Evolutionary conservation across 2,888 invertebrate genomes (phyloP), one percentile per base, ranked within the genome.

Genomic region (Aspidiotus rigidus): DNA sequence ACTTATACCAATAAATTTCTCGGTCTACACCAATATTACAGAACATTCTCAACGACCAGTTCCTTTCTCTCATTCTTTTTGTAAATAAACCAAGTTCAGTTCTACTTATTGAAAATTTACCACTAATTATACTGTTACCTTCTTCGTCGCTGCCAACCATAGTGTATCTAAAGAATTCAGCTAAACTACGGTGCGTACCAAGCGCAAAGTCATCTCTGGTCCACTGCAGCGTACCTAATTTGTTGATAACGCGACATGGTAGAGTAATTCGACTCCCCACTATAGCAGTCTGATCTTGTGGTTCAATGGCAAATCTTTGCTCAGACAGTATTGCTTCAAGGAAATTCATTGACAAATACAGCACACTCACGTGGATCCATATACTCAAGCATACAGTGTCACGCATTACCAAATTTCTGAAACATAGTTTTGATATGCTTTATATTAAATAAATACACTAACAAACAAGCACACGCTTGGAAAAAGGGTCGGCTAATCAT

Each of bases 141-240:
- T 93, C 93, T 79, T 92, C 93, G 77, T 94, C 93, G 76, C 90
- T 93, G 59, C 97, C 97, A 73, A 95, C 89, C 96, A 98, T 97
- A 73, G 89, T 86, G 80, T 97, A 97, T 71, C 97, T 84, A 72
- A 93, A 92, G 79, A 90, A 97, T 54, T 93, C 93, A 71, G 90
- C 90, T 71, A 97, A 83, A 75, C 92, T 89, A 73, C 96, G 83
- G 76, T 94, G 91, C 0, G 90, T 86, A 1, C 97, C 97, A 44
- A 98, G 83, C 0, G 95, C 97, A 76, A 96, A 97, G 77, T 93
- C 95, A 76, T 96, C 94, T 77, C 93, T 92, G 70, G 96, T 96
- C 98, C 98, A 98, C 79, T 97, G 97, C 67, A 97, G 83, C 67
- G 88, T 86, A 0, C 97, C 97, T 59, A 84, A 85, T 78, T 93